These are phyloP conservation scores for Drosophila silvestris DNA, from an alignment of 2,888 invertebrate genomes.

Conservation along the genomic window DNA sequence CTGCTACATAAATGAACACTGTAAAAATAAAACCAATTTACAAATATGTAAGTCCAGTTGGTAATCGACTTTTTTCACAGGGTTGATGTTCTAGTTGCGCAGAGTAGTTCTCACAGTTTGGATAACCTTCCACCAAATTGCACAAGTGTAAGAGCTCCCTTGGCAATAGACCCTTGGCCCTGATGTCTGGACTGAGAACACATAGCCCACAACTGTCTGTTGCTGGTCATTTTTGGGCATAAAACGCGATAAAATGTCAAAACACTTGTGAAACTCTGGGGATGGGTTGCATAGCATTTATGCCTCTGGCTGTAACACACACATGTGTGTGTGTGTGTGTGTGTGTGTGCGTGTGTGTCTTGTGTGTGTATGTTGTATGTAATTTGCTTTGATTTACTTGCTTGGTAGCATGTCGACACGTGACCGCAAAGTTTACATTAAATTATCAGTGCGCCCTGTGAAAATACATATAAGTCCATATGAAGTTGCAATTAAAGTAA, in stretches of 20 bases:
- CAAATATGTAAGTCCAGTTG: conserved; percentile 13
- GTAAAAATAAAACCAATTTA: conserved; percentile 19
- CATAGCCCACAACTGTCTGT: conserved; percentile 13
- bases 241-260: conserved; percentile 76
- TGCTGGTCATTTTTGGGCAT: conserved; percentile 68
- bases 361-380: conserved; percentile 26
- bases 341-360: neutral
- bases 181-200: neutral
- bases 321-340: conserved; percentile 35
- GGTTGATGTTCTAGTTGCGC: conserved; percentile 38
- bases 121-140: conserved; percentile 39
- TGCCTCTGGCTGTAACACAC: conserved; percentile 29
- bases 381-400: conserved; percentile 72
- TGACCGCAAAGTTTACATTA: conserved; percentile 78
- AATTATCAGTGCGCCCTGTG: conserved; percentile 58
- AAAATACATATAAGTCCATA: conserved; percentile 29
- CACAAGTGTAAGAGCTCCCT: conserved; percentile 79
- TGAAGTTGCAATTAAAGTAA: conserved; percentile 36
- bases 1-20: neutral
- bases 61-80: conserved; percentile 41
- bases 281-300: conserved; percentile 22
- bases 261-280: conserved; percentile 67
- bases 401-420: conserved; percentile 57
- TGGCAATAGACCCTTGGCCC: conserved; percentile 59
- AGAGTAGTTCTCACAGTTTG: conserved; percentile 67